Evolutionary conservation across 2,888 invertebrate species (phyloP).

Genomic region (Parascotia fuliginaria): DNA sequence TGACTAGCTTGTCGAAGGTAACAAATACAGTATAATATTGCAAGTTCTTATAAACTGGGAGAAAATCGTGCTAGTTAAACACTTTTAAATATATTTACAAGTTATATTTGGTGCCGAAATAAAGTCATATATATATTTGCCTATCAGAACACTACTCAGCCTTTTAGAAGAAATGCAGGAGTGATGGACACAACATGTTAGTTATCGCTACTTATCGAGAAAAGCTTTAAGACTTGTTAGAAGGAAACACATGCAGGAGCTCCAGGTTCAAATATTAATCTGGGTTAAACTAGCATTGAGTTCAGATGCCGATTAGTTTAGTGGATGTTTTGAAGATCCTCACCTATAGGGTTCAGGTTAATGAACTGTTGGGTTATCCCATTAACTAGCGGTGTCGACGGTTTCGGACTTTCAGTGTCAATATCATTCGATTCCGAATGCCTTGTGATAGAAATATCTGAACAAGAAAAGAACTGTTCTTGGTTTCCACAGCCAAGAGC

Average conservation of each 20-base stretch:
- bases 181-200: too few relatives aligned
- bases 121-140: too few relatives aligned
- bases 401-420: not conserved
- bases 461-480: conserved; percentile 93
- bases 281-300: not conserved
- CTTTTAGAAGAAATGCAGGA: too few relatives aligned
- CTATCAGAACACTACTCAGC: too few relatives aligned
- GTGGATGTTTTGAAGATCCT: not conserved
- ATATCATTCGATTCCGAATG: conserved; percentile 9
- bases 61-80: too few relatives aligned
- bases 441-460: conserved; percentile 90
- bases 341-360: conserved; percentile 11
- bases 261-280: not conserved
- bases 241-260: not conserved
- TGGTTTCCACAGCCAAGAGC: conserved; percentile 94
- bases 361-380: not conserved
- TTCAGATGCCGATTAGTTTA: not conserved
- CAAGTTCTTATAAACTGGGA: too few relatives aligned
- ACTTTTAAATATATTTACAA: too few relatives aligned
- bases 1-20: too few relatives aligned
- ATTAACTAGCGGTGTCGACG: not conserved
- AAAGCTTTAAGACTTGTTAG: too few relatives aligned
- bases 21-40: too few relatives aligned
- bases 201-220: not conserved
- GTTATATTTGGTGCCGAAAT: too few relatives aligned